phyloP scores from a whole-genome alignment of 2,113 vertebrate species.

The Actenoides hombroni region DNA sequence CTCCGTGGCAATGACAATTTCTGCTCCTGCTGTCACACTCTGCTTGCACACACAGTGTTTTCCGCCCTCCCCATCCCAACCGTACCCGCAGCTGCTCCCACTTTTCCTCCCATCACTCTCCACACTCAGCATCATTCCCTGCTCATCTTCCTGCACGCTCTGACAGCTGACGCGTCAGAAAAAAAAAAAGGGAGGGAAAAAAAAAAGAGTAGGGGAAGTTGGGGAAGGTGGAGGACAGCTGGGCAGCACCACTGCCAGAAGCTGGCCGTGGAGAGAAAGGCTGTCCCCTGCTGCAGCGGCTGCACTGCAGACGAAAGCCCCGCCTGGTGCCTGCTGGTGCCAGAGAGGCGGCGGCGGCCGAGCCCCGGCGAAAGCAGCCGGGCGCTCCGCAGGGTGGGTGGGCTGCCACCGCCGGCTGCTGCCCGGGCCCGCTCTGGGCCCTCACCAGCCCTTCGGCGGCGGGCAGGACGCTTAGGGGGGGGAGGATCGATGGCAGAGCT shows the following conservation, averaged over 20 bases:
- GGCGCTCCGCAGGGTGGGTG: not conserved
- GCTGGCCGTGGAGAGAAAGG: fast-evolving
- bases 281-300: not conserved
- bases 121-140: too few species aligned
- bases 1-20: fast-evolving
- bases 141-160: not conserved
- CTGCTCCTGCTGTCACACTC: not conserved
- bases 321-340: fast-evolving
- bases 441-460: not conserved
- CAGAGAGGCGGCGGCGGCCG: not conserved
- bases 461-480: fast-evolving
- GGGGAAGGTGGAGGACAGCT: not conserved
- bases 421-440: too few species aligned
- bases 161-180: not conserved
- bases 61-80: not conserved
- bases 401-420: not conserved
- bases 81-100: not conserved
- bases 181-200: too few species aligned
- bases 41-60: not conserved
- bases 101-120: not conserved
- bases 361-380: too few species aligned
- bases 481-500: not conserved
- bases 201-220: fast-evolving
- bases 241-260: fast-evolving
- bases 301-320: not conserved